Evolutionary conservation across 2,888 invertebrate genomes (phyloP).

Genomic region (Thymelicus sylvestris): DNA sequence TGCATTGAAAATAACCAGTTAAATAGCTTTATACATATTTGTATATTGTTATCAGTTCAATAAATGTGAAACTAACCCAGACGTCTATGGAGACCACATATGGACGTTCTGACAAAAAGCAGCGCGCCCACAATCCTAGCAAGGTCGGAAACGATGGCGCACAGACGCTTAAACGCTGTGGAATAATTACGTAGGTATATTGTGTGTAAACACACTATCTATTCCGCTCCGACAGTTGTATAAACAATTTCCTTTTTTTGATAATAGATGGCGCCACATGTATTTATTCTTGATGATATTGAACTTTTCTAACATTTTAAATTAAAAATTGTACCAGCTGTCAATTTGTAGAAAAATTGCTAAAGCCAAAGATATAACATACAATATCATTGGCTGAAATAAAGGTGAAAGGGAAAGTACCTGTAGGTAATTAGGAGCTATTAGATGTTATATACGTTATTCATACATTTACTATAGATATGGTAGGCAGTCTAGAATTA

Average conservation of each 20-base stretch:
- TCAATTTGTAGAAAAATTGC: too few relatives aligned
- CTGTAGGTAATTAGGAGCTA: slow-evolving; percentile 3
- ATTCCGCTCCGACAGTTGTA: too few relatives aligned
- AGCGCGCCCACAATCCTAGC: slow-evolving; percentile 29
- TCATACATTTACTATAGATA: slow-evolving; percentile 15
- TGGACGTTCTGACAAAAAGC: slow-evolving; percentile 31
- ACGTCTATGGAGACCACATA: slow-evolving; percentile 18
- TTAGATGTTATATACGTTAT: slow-evolving; percentile 11
- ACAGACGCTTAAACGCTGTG: neutral
- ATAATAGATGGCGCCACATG: too few relatives aligned
- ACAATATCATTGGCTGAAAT: too few relatives aligned
- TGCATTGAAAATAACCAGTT: too few relatives aligned
- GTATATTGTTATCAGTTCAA: slow-evolving; percentile 16
- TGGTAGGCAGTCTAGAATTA: slow-evolving; percentile 24
- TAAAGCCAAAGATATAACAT: too few relatives aligned
- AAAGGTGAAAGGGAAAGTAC: too few relatives aligned
- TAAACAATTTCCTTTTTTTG: too few relatives aligned
- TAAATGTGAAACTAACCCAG: slow-evolving; percentile 13
- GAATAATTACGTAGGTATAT: too few relatives aligned
- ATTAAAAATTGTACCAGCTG: too few relatives aligned
- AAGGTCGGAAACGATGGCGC: slow-evolving; percentile 30
- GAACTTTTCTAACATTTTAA: too few relatives aligned
- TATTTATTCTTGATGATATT: neutral
- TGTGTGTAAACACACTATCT: too few relatives aligned
- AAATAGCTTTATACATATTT: neutral